Base-by-base conservation (phyloP, 2,797 vertebrate species). In the Chelmon rostratus region DNA sequence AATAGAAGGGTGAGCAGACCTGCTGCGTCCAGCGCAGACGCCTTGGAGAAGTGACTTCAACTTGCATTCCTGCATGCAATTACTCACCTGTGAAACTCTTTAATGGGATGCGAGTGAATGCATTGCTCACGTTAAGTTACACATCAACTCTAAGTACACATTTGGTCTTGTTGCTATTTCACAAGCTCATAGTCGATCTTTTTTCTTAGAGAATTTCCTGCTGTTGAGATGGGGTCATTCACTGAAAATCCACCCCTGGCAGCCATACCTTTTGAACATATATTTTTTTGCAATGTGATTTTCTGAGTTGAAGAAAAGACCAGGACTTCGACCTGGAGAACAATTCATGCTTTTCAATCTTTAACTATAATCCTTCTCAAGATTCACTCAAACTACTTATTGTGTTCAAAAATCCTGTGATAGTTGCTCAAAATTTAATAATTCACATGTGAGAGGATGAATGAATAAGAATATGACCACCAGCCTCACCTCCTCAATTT, bases 21-120 rank as follows among this genome's bases (percentile, higher is more conserved):
- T 42, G 73, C 33, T 8, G 69, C 35, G 49, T 68, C 66, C 56
- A 31, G 58, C 49, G 38, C 71, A 57, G 40, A 72, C 0, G 44
- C 44, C 54, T 50, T 2, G 11, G 47, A 38, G 35, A 16, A 25
- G 9, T 31, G 68, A 83, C 56, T 68, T 79, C 21, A 81, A 74
- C 79, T 63, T 53, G 56, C 88, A 88, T 68, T 92, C 89, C 84
- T 78, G 56, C 33, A 28, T 35, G 0, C 1, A 69, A 68, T 66
- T 10, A 4, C 46, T 86, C 44, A 67, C 37, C 59, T 68, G 50
- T 71, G n/a, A 75, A 75, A 66, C 70, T 1, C 46, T 57, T 71
- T 44, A 66, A 73, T 68, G 44, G 64, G 46, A 35, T 42, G 6
- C 8, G 40, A 73, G 31, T 13, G 25, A 2, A 13, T 21, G 11